A percentile compares a stretch with the other conserved stretches of the same genome.
phyloP scores from a whole-genome alignment of 92 coral and sea anemone species.

The Paragorgia papillata region DNA sequence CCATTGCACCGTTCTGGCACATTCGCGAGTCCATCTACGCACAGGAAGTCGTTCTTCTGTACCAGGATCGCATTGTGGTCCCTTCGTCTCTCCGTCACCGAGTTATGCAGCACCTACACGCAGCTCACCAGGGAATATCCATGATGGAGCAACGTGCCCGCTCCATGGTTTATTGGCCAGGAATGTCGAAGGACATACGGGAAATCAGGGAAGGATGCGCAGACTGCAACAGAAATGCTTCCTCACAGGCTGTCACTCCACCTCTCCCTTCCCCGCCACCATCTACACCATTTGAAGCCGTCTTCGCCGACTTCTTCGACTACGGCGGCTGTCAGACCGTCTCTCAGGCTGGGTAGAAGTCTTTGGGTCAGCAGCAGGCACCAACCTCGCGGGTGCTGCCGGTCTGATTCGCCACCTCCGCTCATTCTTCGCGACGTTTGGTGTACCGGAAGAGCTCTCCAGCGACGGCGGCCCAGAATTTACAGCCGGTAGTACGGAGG shows the following conservation, averaged over 20 bases:
- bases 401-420: background rate
- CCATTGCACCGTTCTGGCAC: conserved; percentile 49
- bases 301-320: conserved; percentile 21
- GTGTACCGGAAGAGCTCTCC: conserved; percentile 11
- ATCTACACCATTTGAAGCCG: conserved; percentile 11
- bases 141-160: conserved; percentile 63
- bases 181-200: conserved; percentile 51
- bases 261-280: conserved; percentile 9
- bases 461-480: conserved; percentile 26
- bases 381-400: conserved; percentile 13
- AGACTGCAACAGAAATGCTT: conserved; percentile 53
- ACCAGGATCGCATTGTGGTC: conserved; percentile 54
- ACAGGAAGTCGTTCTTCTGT: conserved; percentile 59
- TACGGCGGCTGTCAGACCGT: conserved; percentile 8
- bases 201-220: conserved; percentile 16
- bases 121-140: conserved; percentile 64
- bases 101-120: conserved; percentile 61
- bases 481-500: background rate
- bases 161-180: conserved; percentile 41
- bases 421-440: conserved; percentile 1
- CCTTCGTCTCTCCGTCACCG: conserved; percentile 54
- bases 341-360: conserved; percentile 42
- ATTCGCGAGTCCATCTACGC: conserved; percentile 53
- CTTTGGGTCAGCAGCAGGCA: conserved; percentile 29
- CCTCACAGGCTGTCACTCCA: conserved; percentile 49